Evolutionary conservation across 1,140 invertebrate species (phyloP).

Genomic region (Atta colombica): DNA sequence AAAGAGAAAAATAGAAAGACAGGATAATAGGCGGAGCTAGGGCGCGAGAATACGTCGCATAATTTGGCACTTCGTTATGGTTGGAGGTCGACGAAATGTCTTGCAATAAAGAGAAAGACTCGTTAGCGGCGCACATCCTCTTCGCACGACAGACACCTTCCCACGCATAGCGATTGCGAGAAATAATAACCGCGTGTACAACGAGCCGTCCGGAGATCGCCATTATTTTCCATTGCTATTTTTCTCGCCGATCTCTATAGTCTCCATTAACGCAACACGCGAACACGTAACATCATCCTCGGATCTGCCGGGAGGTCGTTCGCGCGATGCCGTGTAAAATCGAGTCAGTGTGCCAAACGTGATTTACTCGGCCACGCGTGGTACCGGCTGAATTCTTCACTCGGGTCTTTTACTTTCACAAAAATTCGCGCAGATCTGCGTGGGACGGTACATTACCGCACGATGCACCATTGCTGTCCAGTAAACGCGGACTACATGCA

Average conservation of each 20-base stretch:
- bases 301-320: constrained; percentile 34
- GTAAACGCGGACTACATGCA: background rate
- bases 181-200: constrained; percentile 37
- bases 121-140: constrained; percentile 52
- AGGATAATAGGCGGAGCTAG: background rate
- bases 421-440: constrained; percentile 44
- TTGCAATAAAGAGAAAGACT: constrained; percentile 43
- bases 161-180: constrained; percentile 51
- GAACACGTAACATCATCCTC: constrained; percentile 1
- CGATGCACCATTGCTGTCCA: too few relatives aligned
- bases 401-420: constrained; percentile 58
- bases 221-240: constrained; percentile 16
- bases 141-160: constrained; percentile 58
- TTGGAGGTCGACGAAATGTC: constrained; percentile 53
- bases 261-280: constrained; percentile 12
- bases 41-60: constrained; percentile 15
- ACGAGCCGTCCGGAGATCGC: constrained; percentile 33
- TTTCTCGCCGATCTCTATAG: background rate
- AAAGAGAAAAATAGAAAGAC: background rate
- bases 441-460: constrained; percentile 11
- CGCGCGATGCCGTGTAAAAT: constrained; percentile 65
- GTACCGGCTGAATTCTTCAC: constrained; percentile 23
- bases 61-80: constrained; percentile 49
- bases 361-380: constrained; percentile 48
- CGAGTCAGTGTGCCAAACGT: constrained; percentile 71